Conservation (phyloP, 1,140 invertebrate genomes). For the Zaprionus kolodkinae region DNA sequence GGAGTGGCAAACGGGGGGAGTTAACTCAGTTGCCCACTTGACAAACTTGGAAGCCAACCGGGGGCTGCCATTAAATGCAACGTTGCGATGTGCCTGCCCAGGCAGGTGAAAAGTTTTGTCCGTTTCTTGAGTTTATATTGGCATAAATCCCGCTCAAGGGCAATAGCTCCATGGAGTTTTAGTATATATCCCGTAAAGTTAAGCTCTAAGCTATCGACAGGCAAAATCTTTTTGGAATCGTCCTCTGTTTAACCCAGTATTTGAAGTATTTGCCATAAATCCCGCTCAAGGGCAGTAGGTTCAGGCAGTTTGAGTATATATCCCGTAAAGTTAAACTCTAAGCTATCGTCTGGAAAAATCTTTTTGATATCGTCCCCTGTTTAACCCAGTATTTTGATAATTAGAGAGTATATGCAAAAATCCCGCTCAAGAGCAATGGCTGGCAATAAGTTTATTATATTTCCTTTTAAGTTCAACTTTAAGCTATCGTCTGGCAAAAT, state of each 20-base stretch:
- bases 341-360: too few species aligned
- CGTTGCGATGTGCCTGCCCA: too few species aligned
- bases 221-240: too few species aligned
- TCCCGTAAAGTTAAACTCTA: too few species aligned
- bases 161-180: too few species aligned
- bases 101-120: constrained; percentile 29
- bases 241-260: too few species aligned
- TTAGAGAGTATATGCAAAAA: too few species aligned
- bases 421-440: not conserved
- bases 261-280: too few species aligned
- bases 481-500: not conserved
- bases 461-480: not conserved
- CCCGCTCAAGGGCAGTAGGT: not conserved
- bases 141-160: not conserved
- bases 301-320: too few species aligned
- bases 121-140: not conserved
- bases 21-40: not conserved
- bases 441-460: not conserved
- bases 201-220: too few species aligned
- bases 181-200: not conserved
- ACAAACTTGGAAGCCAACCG: constrained; percentile 4
- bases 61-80: constrained; percentile 16
- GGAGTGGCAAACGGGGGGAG: not conserved
- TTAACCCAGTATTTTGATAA: too few species aligned
- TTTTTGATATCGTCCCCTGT: too few species aligned